Conservation (phyloP, 2,888 invertebrate species). For the Nephrotoma guestfalica region DNA sequence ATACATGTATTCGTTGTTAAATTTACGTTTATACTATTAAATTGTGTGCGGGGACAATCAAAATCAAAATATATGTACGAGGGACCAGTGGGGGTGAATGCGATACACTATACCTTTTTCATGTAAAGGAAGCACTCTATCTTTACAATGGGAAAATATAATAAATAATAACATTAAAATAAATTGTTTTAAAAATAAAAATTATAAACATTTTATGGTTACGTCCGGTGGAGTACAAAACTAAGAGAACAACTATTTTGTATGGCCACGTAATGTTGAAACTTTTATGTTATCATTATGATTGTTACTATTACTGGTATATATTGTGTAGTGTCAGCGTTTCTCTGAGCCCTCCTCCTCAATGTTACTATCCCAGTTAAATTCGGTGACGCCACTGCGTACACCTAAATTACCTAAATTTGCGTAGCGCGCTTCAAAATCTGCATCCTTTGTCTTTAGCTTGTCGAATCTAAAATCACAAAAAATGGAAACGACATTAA, state of each 20-base stretch:
- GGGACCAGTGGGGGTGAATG: background rate
- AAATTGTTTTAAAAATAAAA: background rate
- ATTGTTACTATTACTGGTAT: background rate
- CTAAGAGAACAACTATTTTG: background rate
- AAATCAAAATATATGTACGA: background rate
- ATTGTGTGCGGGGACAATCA: background rate
- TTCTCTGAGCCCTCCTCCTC: conserved; percentile 40
- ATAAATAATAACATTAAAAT: background rate
- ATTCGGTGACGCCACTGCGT: conserved; percentile 63
- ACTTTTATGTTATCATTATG: background rate
- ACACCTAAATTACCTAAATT: conserved; percentile 69
- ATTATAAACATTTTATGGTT: background rate
- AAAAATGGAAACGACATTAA: conserved; percentile 4
- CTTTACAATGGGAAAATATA: background rate
- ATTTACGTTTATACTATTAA: background rate
- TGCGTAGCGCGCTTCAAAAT: conserved; percentile 69
- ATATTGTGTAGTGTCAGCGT: conserved; percentile 4
- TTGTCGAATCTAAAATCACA: conserved; percentile 53
- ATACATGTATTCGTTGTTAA: background rate
- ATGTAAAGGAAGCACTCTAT: background rate
- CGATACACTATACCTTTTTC: background rate
- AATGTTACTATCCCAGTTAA: conserved; percentile 76
- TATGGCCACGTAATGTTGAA: background rate
- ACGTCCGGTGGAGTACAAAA: background rate
- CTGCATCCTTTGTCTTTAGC: conserved; percentile 61